Base-by-base conservation (phyloP, 2,888 invertebrate species). In the Calliopum simillimum region DNA sequence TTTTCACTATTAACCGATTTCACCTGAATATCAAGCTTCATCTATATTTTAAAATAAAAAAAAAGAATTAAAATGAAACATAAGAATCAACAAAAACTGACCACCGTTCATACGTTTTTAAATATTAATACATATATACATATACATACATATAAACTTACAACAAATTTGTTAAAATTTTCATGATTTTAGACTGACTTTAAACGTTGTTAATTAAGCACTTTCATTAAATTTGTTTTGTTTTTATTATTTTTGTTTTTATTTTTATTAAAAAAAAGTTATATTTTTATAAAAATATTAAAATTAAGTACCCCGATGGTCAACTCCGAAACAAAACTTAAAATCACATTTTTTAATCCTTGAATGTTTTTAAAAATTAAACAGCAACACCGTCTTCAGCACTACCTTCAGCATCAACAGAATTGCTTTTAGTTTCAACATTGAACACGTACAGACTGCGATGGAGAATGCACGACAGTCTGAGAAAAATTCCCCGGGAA, bases 181-280 rank as follows among this genome's bases (percentile, higher is more conserved):
- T 25, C 46, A 33, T 47, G 43, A 67, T 46, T 19, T 67, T 67
- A 67, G 67, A 67, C 67, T 67, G 67, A 67, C 67, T 67, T 58
- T n/a, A 67, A 58, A 67, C 51, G 41, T 67, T 67, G 67, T 67
- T 67, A 49, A 59, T 47, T 67, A 58, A 67, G 67, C 46, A 59
- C 21, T n/a, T 59, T 58, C 53, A 47, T 56, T 53, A 23, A 43
- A 63, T 33, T 64, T 21, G 14, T 61, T 43, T 44, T 61, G 21
- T 61, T 61, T 61, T 44, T 59, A 33, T 46, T 59, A 41, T 13
- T 19, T 62, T 23, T 2, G 2, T 25, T 65, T 53, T 65, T 33
- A 53, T 55, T 14, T 53, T 44, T 55, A 13, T 33, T 53, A 25
- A 44, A 33, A 6, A 33, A 33, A 8, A 1, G 33, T 33, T 33